phyloP scores from a whole-genome alignment of 2,113 vertebrate genomes.

The Grammomys dolichurus region DNA sequence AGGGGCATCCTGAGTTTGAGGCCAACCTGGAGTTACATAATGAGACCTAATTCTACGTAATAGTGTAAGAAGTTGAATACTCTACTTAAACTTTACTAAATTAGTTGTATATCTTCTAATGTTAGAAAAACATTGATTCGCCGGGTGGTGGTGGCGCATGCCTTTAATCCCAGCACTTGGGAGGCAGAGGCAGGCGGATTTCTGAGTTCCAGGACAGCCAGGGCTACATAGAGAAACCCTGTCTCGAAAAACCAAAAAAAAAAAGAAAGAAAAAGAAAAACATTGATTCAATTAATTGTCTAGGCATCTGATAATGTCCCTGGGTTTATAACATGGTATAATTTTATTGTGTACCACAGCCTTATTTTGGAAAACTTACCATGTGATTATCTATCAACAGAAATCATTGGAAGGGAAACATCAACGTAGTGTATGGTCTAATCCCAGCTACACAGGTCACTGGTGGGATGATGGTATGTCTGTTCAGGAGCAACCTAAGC shows the following conservation, averaged over 20 bases:
- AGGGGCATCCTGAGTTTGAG: background rate
- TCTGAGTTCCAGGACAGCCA: too few relatives aligned
- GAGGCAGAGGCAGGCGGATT: too few relatives aligned
- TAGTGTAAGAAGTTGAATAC: constrained; percentile 30
- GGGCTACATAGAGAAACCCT: too few relatives aligned
- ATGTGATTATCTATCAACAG: background rate
- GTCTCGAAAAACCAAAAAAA: too few relatives aligned
- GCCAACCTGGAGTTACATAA: background rate
- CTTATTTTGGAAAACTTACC: background rate
- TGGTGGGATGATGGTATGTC: background rate
- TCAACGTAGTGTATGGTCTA: background rate
- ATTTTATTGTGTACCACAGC: background rate
- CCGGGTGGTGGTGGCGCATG: too few relatives aligned
- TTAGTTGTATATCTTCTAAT: constrained; percentile 52
- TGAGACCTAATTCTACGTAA: background rate
- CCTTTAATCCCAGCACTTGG: too few relatives aligned
- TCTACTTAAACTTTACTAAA: constrained; percentile 46
- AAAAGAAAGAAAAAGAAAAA: background rate
- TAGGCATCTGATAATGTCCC: background rate
- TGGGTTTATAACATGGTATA: constrained; percentile 38
- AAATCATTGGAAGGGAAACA: background rate
- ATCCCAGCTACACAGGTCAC: background rate
- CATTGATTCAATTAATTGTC: constrained; percentile 10
- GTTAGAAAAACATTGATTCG: constrained; percentile 46
- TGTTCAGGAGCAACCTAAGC: background rate